phyloP scores from a whole-genome alignment of 2,888 invertebrate species.

The Caenorhabditis japonica region DNA sequence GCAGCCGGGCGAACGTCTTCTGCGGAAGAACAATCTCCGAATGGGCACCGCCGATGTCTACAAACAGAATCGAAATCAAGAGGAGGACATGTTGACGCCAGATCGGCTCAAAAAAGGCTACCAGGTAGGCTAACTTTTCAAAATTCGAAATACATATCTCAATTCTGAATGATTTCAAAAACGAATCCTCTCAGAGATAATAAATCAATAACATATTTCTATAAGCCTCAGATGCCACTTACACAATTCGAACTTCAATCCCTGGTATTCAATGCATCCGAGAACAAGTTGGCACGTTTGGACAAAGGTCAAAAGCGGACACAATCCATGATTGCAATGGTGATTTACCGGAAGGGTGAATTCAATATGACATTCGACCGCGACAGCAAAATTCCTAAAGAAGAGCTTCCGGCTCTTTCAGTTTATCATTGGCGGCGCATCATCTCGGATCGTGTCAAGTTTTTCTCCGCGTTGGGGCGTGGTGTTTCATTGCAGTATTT shows the following conservation, averaged over 20 bases:
- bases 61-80: slow-evolving; percentile 66
- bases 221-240: slow-evolving; percentile 49
- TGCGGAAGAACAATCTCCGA: slow-evolving; percentile 31
- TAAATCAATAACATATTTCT: no score
- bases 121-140: no score
- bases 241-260: slow-evolving; percentile 67
- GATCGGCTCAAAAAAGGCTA: slow-evolving; percentile 65
- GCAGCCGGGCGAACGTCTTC: slow-evolving; percentile 24
- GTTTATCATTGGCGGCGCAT: slow-evolving; percentile 1
- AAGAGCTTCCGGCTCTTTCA: slow-evolving; percentile 5
- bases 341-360: slow-evolving; percentile 58
- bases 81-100: slow-evolving; percentile 68
- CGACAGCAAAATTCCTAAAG: slow-evolving; percentile 37
- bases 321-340: slow-evolving; percentile 27
- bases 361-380: slow-evolving; percentile 52
- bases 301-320: slow-evolving; percentile 13
- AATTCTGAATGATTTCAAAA: no score
- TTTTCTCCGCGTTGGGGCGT: slow-evolving; percentile 65
- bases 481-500: slow-evolving; percentile 51
- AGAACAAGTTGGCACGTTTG: slow-evolving; percentile 38
- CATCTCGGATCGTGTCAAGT: slow-evolving; percentile 38
- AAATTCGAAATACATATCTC: no score
- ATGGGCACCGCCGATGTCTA: slow-evolving; percentile 68
- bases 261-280: slow-evolving; percentile 60
- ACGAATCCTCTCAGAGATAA: no score